phyloP scores from a whole-genome alignment of 2,888 invertebrate species.

The Crossocerus cetratus region DNA sequence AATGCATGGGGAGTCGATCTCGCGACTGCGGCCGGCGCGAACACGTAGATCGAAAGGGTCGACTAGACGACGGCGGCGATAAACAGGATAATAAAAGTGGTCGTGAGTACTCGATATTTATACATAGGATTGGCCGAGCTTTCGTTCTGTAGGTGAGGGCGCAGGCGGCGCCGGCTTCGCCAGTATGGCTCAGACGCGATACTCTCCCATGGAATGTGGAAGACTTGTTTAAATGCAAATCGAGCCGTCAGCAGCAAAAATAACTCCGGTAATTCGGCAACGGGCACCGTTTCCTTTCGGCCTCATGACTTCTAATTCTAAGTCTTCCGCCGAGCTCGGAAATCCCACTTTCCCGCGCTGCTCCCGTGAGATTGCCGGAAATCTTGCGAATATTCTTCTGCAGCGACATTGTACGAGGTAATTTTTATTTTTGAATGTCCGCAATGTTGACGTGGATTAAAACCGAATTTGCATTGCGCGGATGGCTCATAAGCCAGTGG shows the following conservation, averaged over 20 bases:
- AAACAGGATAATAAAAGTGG: constrained; percentile 57
- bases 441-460: constrained; percentile 1
- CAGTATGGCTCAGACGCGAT: constrained; percentile 23
- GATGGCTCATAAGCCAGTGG: constrained; percentile 8
- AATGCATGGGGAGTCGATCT: constrained; percentile 39
- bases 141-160: constrained; percentile 54
- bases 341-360: constrained; percentile 32
- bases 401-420: not conserved
- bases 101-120: constrained; percentile 55
- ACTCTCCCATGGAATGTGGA: constrained; percentile 45
- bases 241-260: constrained; percentile 64
- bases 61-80: constrained; percentile 30
- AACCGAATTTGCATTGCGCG: constrained; percentile 16
- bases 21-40: constrained; percentile 18
- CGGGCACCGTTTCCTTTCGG: constrained; percentile 22
- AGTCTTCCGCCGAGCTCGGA: constrained; percentile 14
- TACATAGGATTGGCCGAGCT: constrained; percentile 55
- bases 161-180: constrained; percentile 39
- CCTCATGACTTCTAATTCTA: too few relatives aligned
- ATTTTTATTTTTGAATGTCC: constrained; percentile 10
- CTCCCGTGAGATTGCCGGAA: constrained; percentile 15
- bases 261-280: constrained; percentile 66
- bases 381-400: constrained; percentile 7
- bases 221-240: constrained; percentile 70
- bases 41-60: constrained; percentile 41